Evolutionary conservation across 2,888 invertebrate species (phyloP).

Genomic region (Chymomyza procnemis): DNA sequence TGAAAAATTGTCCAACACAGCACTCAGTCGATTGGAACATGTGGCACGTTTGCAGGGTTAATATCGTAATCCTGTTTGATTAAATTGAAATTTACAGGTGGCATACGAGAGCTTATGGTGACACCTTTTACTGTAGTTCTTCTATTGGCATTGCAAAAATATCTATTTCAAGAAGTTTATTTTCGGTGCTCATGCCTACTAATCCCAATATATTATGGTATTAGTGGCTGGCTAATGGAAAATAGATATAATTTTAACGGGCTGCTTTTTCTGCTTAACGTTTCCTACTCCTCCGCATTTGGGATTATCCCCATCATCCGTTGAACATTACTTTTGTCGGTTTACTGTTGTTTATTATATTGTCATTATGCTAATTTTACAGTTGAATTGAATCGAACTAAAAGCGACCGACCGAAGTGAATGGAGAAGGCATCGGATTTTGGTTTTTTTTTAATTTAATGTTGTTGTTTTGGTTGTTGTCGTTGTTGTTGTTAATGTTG

Average conservation of each 20-base stretch:
- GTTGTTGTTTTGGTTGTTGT: conserved; percentile 26
- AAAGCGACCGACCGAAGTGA: conserved; percentile 53
- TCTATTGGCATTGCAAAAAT: no score
- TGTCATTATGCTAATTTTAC: conserved; percentile 69
- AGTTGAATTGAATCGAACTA: conserved; percentile 50
- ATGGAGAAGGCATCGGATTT: conserved; percentile 43
- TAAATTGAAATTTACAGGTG: no score
- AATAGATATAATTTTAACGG: neutral
- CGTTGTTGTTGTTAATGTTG: conserved; percentile 26
- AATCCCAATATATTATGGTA: no score
- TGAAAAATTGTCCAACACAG: no score
- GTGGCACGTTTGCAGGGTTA: no score
- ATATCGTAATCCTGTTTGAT: no score
- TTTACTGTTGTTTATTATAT: conserved; percentile 63
- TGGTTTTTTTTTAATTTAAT: no score
- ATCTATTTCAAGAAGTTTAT: no score
- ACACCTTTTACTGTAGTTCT: no score
- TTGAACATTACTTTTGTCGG: neutral
- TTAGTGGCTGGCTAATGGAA: neutral
- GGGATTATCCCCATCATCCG: neutral
- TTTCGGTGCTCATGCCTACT: no score
- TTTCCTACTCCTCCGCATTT: neutral
- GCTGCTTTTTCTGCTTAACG: neutral
- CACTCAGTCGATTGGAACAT: no score
- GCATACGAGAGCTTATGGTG: no score